These are phyloP conservation scores for Rhizoglyphus robini DNA, from an alignment of 1,140 invertebrate species.

Conservation along the genomic window DNA sequence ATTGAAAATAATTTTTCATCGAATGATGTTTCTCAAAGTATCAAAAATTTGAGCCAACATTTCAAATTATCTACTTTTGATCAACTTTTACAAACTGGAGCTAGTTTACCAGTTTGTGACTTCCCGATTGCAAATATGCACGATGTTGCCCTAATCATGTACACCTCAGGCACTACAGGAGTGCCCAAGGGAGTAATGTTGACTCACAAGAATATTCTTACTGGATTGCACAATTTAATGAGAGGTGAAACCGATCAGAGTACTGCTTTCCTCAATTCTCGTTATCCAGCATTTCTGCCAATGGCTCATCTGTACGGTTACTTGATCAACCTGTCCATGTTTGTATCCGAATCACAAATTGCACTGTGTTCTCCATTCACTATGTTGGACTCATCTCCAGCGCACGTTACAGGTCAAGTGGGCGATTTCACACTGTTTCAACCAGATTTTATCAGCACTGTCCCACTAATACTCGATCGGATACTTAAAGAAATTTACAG, in stretches of 20 bases:
- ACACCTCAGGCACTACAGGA: constrained; percentile 30
- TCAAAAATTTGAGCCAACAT: neutral
- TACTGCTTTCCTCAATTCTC: constrained; percentile 25
- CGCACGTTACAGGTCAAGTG: constrained; percentile 26
- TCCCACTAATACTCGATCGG: constrained; percentile 48
- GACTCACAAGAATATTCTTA: constrained; percentile 23
- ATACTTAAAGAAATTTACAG: constrained; percentile 40
- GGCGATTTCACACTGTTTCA: constrained; percentile 30
- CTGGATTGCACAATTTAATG: constrained; percentile 70
- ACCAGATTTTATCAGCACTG: constrained; percentile 85
- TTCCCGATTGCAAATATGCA: constrained; percentile 21
- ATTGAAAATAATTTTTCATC: neutral
- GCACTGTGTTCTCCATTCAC: constrained; percentile 93
- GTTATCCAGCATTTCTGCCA: constrained; percentile 83
- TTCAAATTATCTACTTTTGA: constrained; percentile 21
- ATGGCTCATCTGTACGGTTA: constrained; percentile 95
- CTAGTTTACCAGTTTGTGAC: neutral
- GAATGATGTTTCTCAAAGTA: neutral
- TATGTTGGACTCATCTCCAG: constrained; percentile 61
- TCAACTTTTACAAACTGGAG: neutral
- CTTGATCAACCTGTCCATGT: constrained; percentile 7
- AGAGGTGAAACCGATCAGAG: constrained; percentile 45
- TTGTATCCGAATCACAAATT: constrained; percentile 55
- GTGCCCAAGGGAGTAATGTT: constrained; percentile 29
- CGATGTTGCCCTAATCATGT: constrained; percentile 32